Evolutionary conservation across 2,113 vertebrate species (phyloP), one percentile per base, ranked within the genome.

Genomic region (Danio rerio): DNA sequence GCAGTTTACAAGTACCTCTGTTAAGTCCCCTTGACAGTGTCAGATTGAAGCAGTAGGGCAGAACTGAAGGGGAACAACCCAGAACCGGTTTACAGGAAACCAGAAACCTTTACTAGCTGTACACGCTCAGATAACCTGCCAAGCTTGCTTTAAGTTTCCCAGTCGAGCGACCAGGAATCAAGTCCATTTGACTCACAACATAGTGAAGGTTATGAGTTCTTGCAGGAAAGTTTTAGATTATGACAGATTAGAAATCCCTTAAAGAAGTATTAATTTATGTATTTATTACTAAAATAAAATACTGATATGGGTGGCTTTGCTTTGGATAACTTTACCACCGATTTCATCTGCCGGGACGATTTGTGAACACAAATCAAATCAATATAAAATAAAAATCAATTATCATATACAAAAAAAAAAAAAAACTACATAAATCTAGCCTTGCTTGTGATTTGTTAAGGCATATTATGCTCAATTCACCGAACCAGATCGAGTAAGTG

Each of bases 1-100:
- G 90, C 91, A 89, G 91, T 90, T 89, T 89, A 92, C 89, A 92
- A 90, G 91, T 88, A 90, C 83, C 89, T 90, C 89, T 61, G 79
- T 84, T 83, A 80, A 73, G 59, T 82, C 66, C 66, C 62, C 49
- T 83, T 80, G 42, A 78, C 56, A 87, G 73, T 78, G 78, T 80
- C 69, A 75, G 73, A 78, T 72, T 42, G n/a, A 40, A 68, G 52
- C 63, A 53, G 56, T 31, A 63, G 59, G 81, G n/a, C 40, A 65
- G 40, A 63, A 77, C 16, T 47, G 56, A 47, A 61, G 43, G 74
- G 12, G 42, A 62, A 77, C 42, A 50, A 71, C 16, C 31, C 15
- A 43, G 52, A 43, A 56, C 18, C 31, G 31, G 31, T 3, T 31
- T 31, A 31, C 20, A 2, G 8, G 15, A 15, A 49, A 69, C 43